phyloP scores from a whole-genome alignment of 2,113 vertebrate species.

The Lampris incognitus region DNA sequence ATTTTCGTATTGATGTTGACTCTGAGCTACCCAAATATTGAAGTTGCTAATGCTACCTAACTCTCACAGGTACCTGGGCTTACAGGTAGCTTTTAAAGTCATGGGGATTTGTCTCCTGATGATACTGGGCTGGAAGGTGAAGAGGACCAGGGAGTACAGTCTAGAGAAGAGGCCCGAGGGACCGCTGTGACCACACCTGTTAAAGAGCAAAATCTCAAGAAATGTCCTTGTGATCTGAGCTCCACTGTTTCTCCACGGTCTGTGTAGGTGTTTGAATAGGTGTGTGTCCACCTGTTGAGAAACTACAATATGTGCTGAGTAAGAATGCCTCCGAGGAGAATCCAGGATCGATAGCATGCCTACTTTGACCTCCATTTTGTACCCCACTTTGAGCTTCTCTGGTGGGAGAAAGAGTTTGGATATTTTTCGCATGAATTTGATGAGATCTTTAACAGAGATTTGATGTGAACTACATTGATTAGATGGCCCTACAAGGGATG shows the following conservation, averaged over 20 bases:
- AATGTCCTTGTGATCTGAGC: not conserved
- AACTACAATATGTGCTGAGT: slow-evolving; percentile 1
- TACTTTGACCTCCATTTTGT: slow-evolving; percentile 26
- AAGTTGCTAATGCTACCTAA: slow-evolving; percentile 8
- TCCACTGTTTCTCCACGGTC: slow-evolving; percentile 10
- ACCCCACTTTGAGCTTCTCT: slow-evolving; percentile 6
- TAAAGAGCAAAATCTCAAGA: not conserved
- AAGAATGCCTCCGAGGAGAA: slow-evolving; percentile 20
- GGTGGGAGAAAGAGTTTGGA: slow-evolving; percentile 3
- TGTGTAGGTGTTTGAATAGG: slow-evolving; percentile 16
- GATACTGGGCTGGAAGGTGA: slow-evolving; percentile 88
- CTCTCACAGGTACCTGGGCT: slow-evolving; percentile 88
- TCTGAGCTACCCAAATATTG: not conserved
- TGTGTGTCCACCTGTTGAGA: not conserved
- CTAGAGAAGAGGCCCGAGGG: slow-evolving; percentile 87
- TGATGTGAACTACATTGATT: no score
- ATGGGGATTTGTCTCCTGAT: slow-evolving; percentile 86
- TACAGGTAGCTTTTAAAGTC: slow-evolving; percentile 90
- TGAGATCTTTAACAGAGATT: not conserved
- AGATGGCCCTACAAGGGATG: no score
- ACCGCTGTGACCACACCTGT: slow-evolving; percentile 52
- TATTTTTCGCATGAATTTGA: not conserved
- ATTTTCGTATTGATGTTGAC: not conserved
- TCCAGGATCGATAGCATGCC: slow-evolving; percentile 5
- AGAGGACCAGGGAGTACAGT: slow-evolving; percentile 88